Evolutionary conservation across 2,113 vertebrate genomes (phyloP), one percentile per base, ranked within the genome.

Genomic region (Muscicapa adusta): DNA sequence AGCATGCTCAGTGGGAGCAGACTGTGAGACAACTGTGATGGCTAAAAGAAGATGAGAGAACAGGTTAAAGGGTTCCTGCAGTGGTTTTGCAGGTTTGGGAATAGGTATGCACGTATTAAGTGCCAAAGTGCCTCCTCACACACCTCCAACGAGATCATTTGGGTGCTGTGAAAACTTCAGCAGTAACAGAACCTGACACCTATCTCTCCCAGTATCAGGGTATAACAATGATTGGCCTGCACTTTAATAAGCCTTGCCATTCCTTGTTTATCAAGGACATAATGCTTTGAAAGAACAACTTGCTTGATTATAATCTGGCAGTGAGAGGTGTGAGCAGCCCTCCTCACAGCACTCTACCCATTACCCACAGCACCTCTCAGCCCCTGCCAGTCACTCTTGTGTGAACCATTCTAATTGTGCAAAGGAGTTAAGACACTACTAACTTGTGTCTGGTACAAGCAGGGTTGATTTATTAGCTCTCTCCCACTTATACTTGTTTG

Each of bases 171-270:
- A 79, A 82, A 80, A 54, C 63, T 34, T 76, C 56, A 48, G 89
- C 91, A 80, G 53, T 95, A 95, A 96, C 89, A 94, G 71, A 83
- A 89, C 24, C 76, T 93, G 95, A 95, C 91, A 95, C 71, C 85
- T 91, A 71, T 95, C 91, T 91, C 88, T 93, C 93, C 75, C 67
- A 71, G 51, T 83, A 40, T 40, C 75, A 85, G 63, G 71, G 19
- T 57, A 51, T 74, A 90, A 76, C 75, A 85, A 43, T 83, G 93
- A 96, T 71, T 89, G 80, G 68, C 54, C 87, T 90, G 88, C 67
- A 40, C 67, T 96, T 88, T 91, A 95, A 58, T 93, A 25, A 76
- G 82, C 57, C 81, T 79, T 94, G 93, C 81, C 80, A 78, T 43
- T 87, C 77, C 81, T 89, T 67, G 72, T 95, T 94, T 94, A 83